A percentile compares a stretch with the other conserved stretches of the same genome.
These are phyloP conservation scores for Sturmia bella DNA, from an alignment of 2,888 invertebrate genomes.

Conservation along the genomic window DNA sequence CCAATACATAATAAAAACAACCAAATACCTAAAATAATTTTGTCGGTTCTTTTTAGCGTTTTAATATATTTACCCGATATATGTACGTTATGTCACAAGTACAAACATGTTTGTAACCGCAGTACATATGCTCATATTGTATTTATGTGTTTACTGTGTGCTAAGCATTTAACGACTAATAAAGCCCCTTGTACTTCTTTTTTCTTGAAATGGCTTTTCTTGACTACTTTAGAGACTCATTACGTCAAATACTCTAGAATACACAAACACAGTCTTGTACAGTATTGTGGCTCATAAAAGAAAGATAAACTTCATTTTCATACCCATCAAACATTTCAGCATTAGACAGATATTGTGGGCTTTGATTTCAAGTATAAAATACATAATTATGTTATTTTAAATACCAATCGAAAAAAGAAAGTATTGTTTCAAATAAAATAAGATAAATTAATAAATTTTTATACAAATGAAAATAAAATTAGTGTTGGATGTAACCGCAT, in stretches of 20 bases:
- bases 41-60: background rate
- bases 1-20: background rate
- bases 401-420: no score
- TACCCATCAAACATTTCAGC: constrained; percentile 4
- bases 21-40: constrained; percentile 4
- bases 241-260: constrained; percentile 49
- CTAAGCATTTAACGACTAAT: constrained; percentile 65
- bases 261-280: background rate
- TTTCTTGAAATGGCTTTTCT: constrained; percentile 60
- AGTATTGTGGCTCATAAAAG: constrained; percentile 16
- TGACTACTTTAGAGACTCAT: constrained; percentile 67
- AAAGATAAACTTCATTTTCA: constrained; percentile 27
- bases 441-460: no score
- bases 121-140: background rate
- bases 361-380: no score
- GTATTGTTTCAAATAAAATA: no score
- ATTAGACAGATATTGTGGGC: no score
- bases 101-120: background rate
- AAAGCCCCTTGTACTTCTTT: constrained; percentile 58
- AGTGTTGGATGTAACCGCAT: no score
- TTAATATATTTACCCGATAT: background rate
- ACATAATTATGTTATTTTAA: no score
- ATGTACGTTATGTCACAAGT: background rate
- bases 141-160: constrained; percentile 3
- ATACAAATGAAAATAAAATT: no score